Evolutionary conservation across 2,113 vertebrate genomes (phyloP).

Genomic region (Camelus bactrianus): DNA sequence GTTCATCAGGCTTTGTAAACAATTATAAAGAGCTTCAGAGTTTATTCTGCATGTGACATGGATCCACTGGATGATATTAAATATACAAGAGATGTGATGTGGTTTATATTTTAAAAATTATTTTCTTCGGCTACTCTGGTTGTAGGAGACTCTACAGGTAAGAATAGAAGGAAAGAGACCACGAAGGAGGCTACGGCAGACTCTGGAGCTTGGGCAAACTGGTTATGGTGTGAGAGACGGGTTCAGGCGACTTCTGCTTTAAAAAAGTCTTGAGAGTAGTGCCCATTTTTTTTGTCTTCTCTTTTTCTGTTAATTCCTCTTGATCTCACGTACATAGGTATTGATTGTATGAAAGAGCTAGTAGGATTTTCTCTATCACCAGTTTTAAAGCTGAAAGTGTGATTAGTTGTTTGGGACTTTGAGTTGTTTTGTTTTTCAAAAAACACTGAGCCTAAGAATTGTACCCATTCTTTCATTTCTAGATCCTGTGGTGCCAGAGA

Average conservation of each 20-base stretch:
- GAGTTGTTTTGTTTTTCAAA: neutral
- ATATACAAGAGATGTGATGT: neutral
- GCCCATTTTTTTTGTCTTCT: neutral
- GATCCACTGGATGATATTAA: neutral
- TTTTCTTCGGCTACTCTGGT: neutral
- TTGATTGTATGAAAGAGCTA: neutral
- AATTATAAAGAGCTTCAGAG: neutral
- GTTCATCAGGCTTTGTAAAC: neutral
- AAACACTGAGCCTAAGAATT: neutral
- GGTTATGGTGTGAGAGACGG: neutral
- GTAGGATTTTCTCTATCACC: neutral
- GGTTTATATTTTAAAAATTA: neutral
- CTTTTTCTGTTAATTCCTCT: neutral
- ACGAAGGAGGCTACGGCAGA: neutral
- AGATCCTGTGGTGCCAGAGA: neutral
- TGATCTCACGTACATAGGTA: neutral
- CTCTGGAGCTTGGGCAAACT: neutral
- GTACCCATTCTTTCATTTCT: slow-evolving; percentile 1
- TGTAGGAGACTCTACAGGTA: neutral
- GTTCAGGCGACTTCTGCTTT: neutral
- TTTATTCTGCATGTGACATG: neutral
- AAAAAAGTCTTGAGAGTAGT: neutral
- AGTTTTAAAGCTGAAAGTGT: neutral
- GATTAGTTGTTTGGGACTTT: neutral
- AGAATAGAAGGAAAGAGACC: neutral